Percentiles rank a stretch among this genome's conserved stretches.
Conservation (phyloP, 2,113 vertebrate species). For the Gila orcuttii region DNA sequence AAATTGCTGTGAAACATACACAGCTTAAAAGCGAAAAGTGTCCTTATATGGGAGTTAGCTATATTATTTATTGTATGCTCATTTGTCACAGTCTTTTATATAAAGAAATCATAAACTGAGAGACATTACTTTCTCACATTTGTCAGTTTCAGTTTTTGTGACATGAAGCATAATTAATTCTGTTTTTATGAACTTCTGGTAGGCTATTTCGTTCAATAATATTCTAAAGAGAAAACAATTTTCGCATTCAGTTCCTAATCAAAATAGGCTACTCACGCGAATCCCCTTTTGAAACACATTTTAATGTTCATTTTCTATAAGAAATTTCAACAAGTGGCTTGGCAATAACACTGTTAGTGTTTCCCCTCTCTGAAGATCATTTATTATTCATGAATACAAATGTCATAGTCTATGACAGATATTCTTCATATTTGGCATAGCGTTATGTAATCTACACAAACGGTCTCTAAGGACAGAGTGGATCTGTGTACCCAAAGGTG, state of each 20-base stretch:
- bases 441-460: slow-evolving; percentile 28
- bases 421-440: slow-evolving; percentile 10
- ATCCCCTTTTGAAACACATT: no score
- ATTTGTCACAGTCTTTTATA: neutral
- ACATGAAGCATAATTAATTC: neutral
- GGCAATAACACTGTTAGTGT: neutral
- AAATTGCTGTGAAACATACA: neutral
- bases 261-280: neutral
- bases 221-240: neutral
- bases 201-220: neutral
- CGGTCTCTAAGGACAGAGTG: slow-evolving; percentile 8
- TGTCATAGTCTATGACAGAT: neutral
- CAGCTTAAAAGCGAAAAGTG: slow-evolving; percentile 19
- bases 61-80: neutral
- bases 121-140: neutral
- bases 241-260: neutral
- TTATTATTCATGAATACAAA: neutral
- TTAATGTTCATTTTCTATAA: neutral
- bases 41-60: slow-evolving; percentile 18
- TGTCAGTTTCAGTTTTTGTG: neutral
- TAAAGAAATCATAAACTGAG: neutral
- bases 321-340: neutral
- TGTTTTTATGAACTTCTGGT: neutral
- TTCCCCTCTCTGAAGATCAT: neutral
- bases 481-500: slow-evolving; percentile 47